Base-by-base conservation (phyloP, 2,113 vertebrate species). In the Tragelaphus strepsiceros region DNA sequence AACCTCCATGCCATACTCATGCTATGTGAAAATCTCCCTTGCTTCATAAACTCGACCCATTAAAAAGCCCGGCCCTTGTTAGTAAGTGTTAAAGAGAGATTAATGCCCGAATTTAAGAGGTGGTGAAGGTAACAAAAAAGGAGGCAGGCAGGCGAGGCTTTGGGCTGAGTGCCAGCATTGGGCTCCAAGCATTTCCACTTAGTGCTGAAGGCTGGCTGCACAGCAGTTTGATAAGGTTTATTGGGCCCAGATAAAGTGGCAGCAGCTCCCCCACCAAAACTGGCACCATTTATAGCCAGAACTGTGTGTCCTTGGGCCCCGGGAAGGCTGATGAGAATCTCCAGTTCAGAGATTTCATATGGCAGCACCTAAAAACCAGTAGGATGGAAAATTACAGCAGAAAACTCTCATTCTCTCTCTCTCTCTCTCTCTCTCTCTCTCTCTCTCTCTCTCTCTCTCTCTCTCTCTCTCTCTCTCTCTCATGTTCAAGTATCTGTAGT, bases 41-140 rank as follows among this genome's bases (percentile, higher is more conserved):
- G 98, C 98, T 98, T 98, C 98, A 97, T 97, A 98, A 98, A 98
- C 97, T 96, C 91, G 84, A 97, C 95, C 96, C 96, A 97, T 98
- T 98, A 98, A 98, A 97, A 97, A 98, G 94, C 89, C 91, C 87
- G 77, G 81, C 97, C 92, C 98, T 98, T 97, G 98, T 98, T 98
- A 98, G 97, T 93, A 98, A 98, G 97, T 98, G 96, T 98, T 98
- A 98, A 98, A 98, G 96, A 95, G 97, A 98, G 97, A 98, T 97
- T 96, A 98, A 98, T 98, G 96, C 96, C 97, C 89, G 97, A 77
- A 43, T 90, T 93, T 93, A 97, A 97, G 97, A 96, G 95, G 97
- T 98, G 96, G 97, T 88, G 98, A 98, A 95, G 91, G 96, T 78
- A 93, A 96, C 96, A 92, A 93, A 39, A 97, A 96, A 96, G 90